A percentile compares a stretch with the other conserved stretches of the same genome.
Evolutionary conservation across 2,113 vertebrate species (phyloP).

Genomic region (Ptilorrhoa leucosticta): DNA sequence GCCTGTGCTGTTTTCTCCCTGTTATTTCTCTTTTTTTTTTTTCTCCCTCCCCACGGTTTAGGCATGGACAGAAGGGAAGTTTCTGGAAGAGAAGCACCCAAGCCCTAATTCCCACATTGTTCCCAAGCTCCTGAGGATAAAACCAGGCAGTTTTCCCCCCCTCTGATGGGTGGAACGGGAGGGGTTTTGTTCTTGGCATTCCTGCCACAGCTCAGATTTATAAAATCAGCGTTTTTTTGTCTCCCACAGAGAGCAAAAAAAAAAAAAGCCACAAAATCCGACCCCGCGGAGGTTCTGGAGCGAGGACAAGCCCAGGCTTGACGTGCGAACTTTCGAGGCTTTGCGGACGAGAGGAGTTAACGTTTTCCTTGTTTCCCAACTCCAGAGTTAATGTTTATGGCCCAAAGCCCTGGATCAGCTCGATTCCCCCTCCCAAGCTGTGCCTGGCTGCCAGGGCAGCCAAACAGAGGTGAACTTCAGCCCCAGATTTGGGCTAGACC

Average conservation of each 20-base stretch:
- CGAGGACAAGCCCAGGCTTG: background rate
- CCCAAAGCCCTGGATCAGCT: background rate
- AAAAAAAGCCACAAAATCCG: background rate
- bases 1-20: background rate
- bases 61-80: background rate
- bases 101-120: background rate
- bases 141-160: background rate
- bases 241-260: background rate
- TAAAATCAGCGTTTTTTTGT: background rate
- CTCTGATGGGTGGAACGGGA: background rate
- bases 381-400: background rate
- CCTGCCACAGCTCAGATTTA: background rate
- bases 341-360: background rate
- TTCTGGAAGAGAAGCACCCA: background rate
- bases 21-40: background rate
- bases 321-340: background rate
- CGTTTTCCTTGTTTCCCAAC: background rate
- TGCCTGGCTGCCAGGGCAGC: background rate
- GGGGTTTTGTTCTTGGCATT: background rate
- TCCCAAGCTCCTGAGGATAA: background rate
- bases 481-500: background rate
- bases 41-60: background rate
- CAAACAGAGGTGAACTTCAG: background rate
- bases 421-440: background rate
- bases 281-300: background rate